Percentiles rank a stretch among this genome's conserved stretches.
Evolutionary conservation across 2,888 invertebrate species (phyloP).

Genomic region (Scelioninae gen. 1): DNA sequence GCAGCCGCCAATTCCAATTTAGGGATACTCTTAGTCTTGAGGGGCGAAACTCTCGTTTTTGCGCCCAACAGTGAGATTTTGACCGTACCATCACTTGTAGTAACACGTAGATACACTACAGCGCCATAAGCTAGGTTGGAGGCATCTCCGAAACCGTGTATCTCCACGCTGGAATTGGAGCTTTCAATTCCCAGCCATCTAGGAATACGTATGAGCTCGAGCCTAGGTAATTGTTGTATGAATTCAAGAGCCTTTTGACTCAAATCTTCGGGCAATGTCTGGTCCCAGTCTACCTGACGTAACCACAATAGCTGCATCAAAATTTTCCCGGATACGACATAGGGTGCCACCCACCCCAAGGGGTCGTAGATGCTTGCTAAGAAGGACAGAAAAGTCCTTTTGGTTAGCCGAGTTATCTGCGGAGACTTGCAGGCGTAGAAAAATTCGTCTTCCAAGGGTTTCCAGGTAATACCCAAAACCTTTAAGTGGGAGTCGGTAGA

Average conservation of each 20-base stretch:
- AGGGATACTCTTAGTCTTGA: conserved; percentile 47
- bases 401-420: not conserved
- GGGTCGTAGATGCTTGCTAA: conserved; percentile 45
- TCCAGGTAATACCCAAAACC: conserved; percentile 23
- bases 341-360: conserved; percentile 44
- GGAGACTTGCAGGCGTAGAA: not conserved
- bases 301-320: conserved; percentile 33
- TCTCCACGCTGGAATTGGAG: not conserved
- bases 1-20: conserved; percentile 23
- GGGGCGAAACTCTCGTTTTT: conserved; percentile 6
- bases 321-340: conserved; percentile 28
- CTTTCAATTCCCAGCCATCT: not conserved
- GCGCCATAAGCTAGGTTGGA: conserved; percentile 11
- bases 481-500: not conserved
- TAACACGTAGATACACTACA: not conserved
- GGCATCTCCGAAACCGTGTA: conserved; percentile 28
- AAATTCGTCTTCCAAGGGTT: not conserved
- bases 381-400: conserved; percentile 11
- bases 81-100: not conserved
- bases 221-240: not conserved
- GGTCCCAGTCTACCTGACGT: conserved; percentile 37
- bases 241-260: not conserved
- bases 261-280: not conserved
- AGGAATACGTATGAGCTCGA: not conserved
- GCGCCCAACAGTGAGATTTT: not conserved